These are phyloP conservation scores for Trematocara nigrifrons DNA, from an alignment of 2,113 vertebrate genomes.

Conservation along the genomic window DNA sequence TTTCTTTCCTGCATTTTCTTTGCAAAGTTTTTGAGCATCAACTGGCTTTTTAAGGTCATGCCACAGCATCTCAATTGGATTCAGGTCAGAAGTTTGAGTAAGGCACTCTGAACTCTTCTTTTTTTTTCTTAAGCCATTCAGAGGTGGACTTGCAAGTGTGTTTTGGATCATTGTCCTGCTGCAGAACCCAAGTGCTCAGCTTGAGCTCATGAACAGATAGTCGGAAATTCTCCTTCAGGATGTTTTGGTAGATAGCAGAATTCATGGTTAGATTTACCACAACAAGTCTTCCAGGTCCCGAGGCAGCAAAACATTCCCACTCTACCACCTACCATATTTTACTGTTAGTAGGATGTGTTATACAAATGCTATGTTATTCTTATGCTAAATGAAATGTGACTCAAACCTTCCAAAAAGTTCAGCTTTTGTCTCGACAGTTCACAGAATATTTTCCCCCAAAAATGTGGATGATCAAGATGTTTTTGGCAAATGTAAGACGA, in stretches of 20 bases:
- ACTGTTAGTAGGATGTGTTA: neutral
- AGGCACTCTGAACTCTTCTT: neutral
- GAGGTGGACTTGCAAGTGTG: neutral
- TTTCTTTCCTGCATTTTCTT: neutral
- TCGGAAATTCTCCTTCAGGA: neutral
- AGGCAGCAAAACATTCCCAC: neutral
- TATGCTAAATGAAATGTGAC: neutral
- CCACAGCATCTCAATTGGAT: neutral
- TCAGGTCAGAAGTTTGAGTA: neutral
- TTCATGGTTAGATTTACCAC: neutral
- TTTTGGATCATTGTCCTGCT: neutral
- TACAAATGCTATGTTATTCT: neutral
- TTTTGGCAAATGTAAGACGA: neutral
- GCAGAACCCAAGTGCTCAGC: neutral
- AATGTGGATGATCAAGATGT: neutral
- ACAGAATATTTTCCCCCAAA: neutral
- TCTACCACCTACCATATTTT: neutral
- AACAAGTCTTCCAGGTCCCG: neutral
- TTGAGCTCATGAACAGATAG: neutral
- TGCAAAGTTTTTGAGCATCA: neutral
- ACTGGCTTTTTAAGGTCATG: neutral
- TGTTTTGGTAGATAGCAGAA: neutral
- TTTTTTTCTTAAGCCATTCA: neutral
- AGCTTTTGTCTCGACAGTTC: neutral
- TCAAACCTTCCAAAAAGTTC: neutral